These are phyloP conservation scores for Chamaea fasciata DNA, from an alignment of 2,113 vertebrate species.

Conservation along the genomic window DNA sequence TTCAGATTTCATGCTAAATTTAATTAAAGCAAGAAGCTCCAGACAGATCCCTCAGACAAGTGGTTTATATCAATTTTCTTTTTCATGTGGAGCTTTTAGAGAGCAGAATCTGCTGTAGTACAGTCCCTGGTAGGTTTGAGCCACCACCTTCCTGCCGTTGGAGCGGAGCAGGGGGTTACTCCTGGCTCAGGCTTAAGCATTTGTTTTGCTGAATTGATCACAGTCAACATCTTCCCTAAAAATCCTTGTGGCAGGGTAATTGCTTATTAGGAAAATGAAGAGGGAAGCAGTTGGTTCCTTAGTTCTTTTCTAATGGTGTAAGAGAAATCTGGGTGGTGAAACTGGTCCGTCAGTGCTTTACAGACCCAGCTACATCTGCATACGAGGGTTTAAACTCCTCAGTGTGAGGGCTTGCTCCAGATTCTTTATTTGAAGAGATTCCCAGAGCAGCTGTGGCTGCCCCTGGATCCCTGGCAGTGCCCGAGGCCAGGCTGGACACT, in stretches of 20 bases:
- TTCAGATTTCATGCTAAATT: not conserved
- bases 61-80: not conserved
- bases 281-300: not conserved
- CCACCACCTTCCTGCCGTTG: not conserved
- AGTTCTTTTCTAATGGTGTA: not conserved
- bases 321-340: not conserved
- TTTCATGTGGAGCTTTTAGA: not conserved
- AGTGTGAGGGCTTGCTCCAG: not conserved
- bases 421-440: not conserved
- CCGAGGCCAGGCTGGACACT: accelerated
- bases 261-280: not conserved
- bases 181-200: not conserved
- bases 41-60: not conserved
- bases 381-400: not conserved
- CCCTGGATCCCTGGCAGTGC: not conserved
- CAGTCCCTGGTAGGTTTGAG: not conserved
- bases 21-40: constrained; percentile 7
- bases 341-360: not conserved
- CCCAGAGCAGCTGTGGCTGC: not conserved
- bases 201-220: not conserved
- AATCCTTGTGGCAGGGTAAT: not conserved
- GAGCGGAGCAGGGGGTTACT: not conserved
- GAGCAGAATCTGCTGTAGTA: not conserved
- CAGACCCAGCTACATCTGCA: not conserved
- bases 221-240: not conserved